Evolutionary conservation across 2,888 invertebrate species (phyloP), one percentile per base, ranked within the genome.

Genomic region (Pyrochroa serraticornis): DNA sequence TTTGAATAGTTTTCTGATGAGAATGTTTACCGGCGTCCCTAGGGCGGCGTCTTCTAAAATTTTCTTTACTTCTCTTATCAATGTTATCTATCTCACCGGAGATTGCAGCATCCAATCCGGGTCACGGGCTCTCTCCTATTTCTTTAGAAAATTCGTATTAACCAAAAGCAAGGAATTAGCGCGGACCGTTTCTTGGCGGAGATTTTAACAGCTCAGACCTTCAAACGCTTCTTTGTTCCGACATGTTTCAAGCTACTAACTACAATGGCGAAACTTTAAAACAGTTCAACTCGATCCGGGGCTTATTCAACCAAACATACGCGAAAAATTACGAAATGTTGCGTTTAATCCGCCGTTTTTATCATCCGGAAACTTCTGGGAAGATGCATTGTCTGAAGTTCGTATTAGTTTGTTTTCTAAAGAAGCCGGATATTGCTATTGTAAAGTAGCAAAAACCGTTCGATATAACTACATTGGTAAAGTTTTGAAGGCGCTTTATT

Each of bases 51-150:
- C 61, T 63, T 62, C 62, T 60, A 36, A 64, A 63, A 66, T 63
- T 54, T 62, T 64, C 66, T 67, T 61, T 64, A 55, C 56, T 56
- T 38, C 47, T 33, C 66, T 67, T 69, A 69, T 69, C 69, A 66
- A 55, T 63, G 69, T 64, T 68, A 69, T 69, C 69, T 64, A 69
- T 69, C 69, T 68, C 60, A 56, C 52, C 62, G 63, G 66, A 68
- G 68, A 69, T 69, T 69, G 68, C 69, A 60, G 59, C 54, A 38
- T 60, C 54, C 51, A 58, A 62, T 59, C 43, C 50, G 34, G 52
- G 39, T 48, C 50, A 47, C 14, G 35, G n/a, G 9, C 42, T n/a
- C n/a, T n/a, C n/a, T 38, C 30, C 49, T 47, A 48, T 51, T 55
- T 57, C 59, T 54, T 54, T 56, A 42, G 58, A 51, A 61, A 57